Evolutionary conservation across 2,888 invertebrate genomes (phyloP).

Genomic region (Colletes collaris): DNA sequence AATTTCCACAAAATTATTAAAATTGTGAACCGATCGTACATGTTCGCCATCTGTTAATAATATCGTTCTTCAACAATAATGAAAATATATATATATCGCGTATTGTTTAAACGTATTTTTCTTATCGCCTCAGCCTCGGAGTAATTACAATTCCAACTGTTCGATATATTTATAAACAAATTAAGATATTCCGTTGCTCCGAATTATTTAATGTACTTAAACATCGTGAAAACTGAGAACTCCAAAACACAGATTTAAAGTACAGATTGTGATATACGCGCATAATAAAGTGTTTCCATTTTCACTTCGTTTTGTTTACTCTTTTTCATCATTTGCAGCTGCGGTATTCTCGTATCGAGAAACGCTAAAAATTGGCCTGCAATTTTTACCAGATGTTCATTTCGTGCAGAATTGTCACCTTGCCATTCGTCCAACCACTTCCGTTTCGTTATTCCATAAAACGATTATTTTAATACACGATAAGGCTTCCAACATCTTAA

Average conservation of each 20-base stretch:
- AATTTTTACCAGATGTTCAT: slow-evolving; percentile 43
- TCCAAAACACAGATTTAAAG: no score
- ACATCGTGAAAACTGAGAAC: no score
- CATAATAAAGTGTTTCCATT: no score
- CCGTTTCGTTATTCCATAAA: slow-evolving; percentile 26
- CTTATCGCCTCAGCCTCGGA: no score
- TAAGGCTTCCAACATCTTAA: background rate
- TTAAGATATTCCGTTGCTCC: no score
- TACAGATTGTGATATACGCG: no score
- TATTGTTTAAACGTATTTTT: no score
- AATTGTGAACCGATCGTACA: background rate
- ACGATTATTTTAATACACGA: slow-evolving; percentile 20
- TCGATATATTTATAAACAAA: background rate
- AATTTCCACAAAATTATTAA: no score
- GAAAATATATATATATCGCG: no score
- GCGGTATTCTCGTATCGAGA: slow-evolving; percentile 1
- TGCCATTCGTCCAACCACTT: slow-evolving; percentile 33
- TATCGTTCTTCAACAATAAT: background rate
- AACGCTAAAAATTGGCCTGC: slow-evolving; percentile 34
- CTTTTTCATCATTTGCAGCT: slow-evolving; percentile 1
- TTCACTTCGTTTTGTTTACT: slow-evolving; percentile 3
- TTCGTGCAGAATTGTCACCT: slow-evolving; percentile 40
- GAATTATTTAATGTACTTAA: no score
- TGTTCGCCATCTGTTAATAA: background rate
- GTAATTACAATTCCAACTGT: background rate